Base-by-base conservation (phyloP, 1,140 invertebrate species). In the Monochamus saltuarius region DNA sequence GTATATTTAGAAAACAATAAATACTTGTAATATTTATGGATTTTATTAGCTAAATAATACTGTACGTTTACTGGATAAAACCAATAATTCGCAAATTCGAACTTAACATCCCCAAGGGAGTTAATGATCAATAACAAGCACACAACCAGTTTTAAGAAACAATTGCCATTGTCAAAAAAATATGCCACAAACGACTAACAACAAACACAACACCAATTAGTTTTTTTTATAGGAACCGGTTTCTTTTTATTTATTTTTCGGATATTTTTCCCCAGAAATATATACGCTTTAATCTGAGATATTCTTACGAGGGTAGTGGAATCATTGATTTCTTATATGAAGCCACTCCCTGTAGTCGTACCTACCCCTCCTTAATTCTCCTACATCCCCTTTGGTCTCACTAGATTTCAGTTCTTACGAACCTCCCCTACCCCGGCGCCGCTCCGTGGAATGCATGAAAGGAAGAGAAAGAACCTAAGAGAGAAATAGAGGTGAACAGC, bases 281-380 rank as follows among this genome's bases (percentile, higher is more conserved):
- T 49, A 10, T 22, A 34, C 37, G 42, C 53, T 45, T 19, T 45
- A 45, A 56, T 56, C 53, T 56, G 39, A 56, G 42, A 56, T 35
- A 56, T 56, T 56, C 53, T 56, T 56, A 29, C 36, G 45, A 56
- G 53, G 39, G 53, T 34, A 43, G 53, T 34, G 53, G 17, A 56
- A 69, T 69, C 67, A 69, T 69, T 67, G 67, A 69, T 69, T 69
- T 69, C 67, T 69, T 69, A 69, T 61, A 63, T 67, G 55, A 65
- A 62, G 67, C 67, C 67, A 69, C 67, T 62, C 67, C 67, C 65
- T 54, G 52, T 13, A 46, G 54, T 36, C 45, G 47, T 61, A 59
- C 50, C 56, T 55, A 66, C 62, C 64, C 64, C 64, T 67, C 65
- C 61, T 69, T 64, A 64, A 52, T 37, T 55, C 59, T 57, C 61